Evolutionary conservation across 2,888 invertebrate genomes (phyloP).

Genomic region (Molanna angustata): DNA sequence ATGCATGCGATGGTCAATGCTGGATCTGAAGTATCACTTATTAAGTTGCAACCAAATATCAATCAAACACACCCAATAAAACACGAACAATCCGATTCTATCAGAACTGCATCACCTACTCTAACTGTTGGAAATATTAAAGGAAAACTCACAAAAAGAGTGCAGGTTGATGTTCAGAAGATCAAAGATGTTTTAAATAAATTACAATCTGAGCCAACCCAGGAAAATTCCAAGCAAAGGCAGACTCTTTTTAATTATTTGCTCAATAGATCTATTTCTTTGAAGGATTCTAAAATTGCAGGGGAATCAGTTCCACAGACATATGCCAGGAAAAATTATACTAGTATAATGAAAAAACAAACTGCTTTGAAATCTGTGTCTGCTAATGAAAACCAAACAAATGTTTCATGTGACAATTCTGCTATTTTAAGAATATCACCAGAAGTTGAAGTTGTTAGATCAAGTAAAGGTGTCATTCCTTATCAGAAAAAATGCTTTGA

Average conservation of each 20-base stretch:
- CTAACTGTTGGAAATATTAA: too few relatives aligned
- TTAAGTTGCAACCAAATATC: too few relatives aligned
- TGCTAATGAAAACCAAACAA: conserved; percentile 1
- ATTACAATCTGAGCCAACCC: not conserved
- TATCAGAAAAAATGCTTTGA: not conserved
- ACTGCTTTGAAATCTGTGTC: not conserved
- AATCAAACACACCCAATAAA: too few relatives aligned
- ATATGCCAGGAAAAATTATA: conserved; percentile 24
- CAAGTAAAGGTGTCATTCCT: not conserved
- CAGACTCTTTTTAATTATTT: not conserved
- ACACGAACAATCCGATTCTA: too few relatives aligned
- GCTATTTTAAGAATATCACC: conserved; percentile 17
- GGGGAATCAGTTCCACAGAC: conserved; percentile 14
- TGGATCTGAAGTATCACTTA: too few relatives aligned
- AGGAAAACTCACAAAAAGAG: not conserved
- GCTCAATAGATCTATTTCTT: not conserved
- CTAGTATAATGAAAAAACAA: conserved; percentile 17
- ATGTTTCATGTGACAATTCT: conserved; percentile 14
- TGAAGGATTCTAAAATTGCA: conserved; percentile 3
- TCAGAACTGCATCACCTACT: too few relatives aligned
- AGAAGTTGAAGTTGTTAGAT: too few relatives aligned
- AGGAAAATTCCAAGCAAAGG: not conserved
- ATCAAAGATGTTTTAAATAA: conserved; percentile 3
- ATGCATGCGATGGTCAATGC: conserved; percentile 20
- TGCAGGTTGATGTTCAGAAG: not conserved